Base-by-base conservation (phyloP, 2,888 invertebrate species). In the Phaedon cochleariae region DNA sequence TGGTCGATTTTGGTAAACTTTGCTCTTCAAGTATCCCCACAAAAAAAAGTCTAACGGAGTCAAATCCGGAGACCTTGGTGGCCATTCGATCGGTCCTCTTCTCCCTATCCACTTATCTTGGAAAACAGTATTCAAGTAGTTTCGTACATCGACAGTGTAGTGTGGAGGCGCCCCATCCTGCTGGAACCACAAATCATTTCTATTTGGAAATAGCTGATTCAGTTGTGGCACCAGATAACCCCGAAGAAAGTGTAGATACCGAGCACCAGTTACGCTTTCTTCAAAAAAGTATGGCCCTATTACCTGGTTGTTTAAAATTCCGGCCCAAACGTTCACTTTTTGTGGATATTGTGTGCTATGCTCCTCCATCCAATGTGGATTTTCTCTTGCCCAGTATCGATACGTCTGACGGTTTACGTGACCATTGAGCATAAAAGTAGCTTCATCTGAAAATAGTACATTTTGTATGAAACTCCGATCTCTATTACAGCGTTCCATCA, bases 131-230 rank as follows among this genome's bases (percentile, higher is more conserved):
- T 67, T 59, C 26, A 70, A 48, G 51, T 63, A 63, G 22, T 49
- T 7, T 21, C 59, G 52, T 18, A 68, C 68, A 63, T 49, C 41
- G 37, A 41, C 21, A 31, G 49, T 26, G 49, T 65, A 65, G 54
- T 67, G 64, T 45, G 66, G 60, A 9, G 66, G 66, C 49, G 63
- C 63, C 37, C 65, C 64, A 60, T 70, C 68, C 46, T 68, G 64
- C 57, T 68, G 65, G 22, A 59, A 64, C 66, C 70, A 68, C 9
- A 68, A 59, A 52, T 63, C 18, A 59, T 41, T 64, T 64, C 21
- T 59, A 41, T 59, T 64, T 53, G 64, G 41, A 17, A 59, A 59
- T 53, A 64, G 41, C 49, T 45, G 29, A 29, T 46, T 57, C 57
- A 64, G 41, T 64, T 64, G 51, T 21, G 53, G 59, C 15, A 63